phyloP scores from a whole-genome alignment of 1,140 invertebrate genomes.

The Kradibia gibbosae region DNA sequence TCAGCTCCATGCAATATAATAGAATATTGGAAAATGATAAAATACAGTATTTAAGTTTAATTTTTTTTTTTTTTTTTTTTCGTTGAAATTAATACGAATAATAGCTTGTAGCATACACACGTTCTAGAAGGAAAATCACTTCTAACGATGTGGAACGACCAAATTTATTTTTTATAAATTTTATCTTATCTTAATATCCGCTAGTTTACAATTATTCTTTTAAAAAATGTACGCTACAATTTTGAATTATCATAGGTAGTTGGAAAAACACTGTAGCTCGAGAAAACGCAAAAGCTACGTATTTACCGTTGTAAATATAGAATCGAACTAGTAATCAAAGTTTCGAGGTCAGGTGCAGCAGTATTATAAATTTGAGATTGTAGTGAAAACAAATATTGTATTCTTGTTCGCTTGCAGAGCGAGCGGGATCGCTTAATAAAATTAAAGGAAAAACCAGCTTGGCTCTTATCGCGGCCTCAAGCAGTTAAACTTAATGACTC shows the following conservation, averaged over 20 bases:
- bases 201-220: slow-evolving; percentile 9
- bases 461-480: background rate
- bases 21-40: too few species aligned
- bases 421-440: background rate
- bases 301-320: background rate
- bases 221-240: background rate
- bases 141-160: background rate
- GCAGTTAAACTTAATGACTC: background rate
- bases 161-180: background rate
- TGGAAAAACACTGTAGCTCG: slow-evolving; percentile 3
- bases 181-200: background rate
- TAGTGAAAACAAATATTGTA: background rate
- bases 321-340: background rate
- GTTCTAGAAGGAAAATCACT: background rate
- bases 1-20: too few species aligned
- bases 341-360: background rate
- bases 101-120: background rate
- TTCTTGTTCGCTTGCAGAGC: background rate
- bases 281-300: background rate
- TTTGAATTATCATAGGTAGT: background rate
- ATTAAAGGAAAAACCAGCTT: background rate
- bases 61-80: too few species aligned
- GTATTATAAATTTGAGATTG: slow-evolving; percentile 2
- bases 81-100: too few species aligned
- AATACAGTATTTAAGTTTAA: too few species aligned